Evolutionary conservation across 2,797 vertebrate species (phyloP), one percentile per base, ranked within the genome.

Genomic region (Paguma larvata): DNA sequence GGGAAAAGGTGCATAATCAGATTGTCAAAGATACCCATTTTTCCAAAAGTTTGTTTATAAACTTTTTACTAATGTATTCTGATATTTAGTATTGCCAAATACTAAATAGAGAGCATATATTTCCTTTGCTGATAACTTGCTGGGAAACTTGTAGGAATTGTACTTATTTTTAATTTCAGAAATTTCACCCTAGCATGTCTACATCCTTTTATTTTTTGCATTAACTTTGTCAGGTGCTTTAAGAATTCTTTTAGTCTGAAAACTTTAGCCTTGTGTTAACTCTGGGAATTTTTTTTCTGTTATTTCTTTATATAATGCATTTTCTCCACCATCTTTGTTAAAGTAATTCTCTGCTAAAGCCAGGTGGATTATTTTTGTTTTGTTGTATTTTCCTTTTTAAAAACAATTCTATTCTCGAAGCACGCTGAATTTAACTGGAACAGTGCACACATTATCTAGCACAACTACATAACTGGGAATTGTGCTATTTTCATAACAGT

Each of bases 361-460:
- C 27, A 51, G 16, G n/a, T 85, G 53, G 15, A 6, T 6, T 18
- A 25, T 30, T 85, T 62, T 59, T 85, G 3, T 59, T 62, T 62
- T 48, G 32, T 51, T 91, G 56, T 21, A 0, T 32, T 23, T 30
- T 3, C 15, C 11, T 48, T 73, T 83, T 34, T 19, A 70, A 62
- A 44, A 56, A 38, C 38, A 44, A 59, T 23, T 87, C 12, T 80
- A 11, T 79, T 87, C 38, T 48, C 80, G 21, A 83, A 85, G 41
- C 25, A 30, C 14, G 14, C 79, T 86, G 46, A 89, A 83, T 94
- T 89, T 95, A 94, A 77, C 11, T 84, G 18, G 23, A 83, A 79
- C 44, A 30, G 32, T 48, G 1, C 11, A 46, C 38, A 1, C 8
- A 46, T 38, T 72, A n/a, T 59, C 15, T 84, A 5, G 32, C 25